Conservation (phyloP, 2,888 invertebrate species). For the Neoscelio sp. region DNA sequence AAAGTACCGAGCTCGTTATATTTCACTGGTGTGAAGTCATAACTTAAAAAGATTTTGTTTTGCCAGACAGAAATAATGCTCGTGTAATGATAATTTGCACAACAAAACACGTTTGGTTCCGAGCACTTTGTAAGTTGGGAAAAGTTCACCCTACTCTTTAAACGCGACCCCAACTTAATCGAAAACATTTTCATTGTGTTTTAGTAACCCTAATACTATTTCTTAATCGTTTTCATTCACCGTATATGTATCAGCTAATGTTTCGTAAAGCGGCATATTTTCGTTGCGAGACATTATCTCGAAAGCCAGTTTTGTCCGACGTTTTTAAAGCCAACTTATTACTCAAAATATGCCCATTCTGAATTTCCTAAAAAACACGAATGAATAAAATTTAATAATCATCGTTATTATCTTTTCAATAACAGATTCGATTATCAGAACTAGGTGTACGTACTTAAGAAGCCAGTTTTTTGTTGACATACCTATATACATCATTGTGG, state of each 20-base stretch:
- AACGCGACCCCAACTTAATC: slow-evolving; percentile 49
- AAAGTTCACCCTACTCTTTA: slow-evolving; percentile 47
- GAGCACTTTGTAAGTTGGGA: slow-evolving; percentile 30
- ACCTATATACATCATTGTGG: slow-evolving; percentile 8
- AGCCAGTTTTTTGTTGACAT: too few species aligned
- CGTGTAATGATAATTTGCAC: slow-evolving; percentile 41
- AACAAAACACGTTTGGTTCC: slow-evolving; percentile 33
- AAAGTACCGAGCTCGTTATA: too few species aligned
- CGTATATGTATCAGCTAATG: slow-evolving; percentile 44
- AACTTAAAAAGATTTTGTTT: too few species aligned
- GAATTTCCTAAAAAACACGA: not conserved
- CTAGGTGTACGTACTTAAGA: too few species aligned
- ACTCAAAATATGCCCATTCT: not conserved
- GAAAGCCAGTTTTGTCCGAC: slow-evolving; percentile 27
- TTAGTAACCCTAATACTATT: slow-evolving; percentile 54
- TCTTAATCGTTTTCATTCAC: slow-evolving; percentile 60
- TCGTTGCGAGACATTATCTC: slow-evolving; percentile 28
- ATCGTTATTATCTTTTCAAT: slow-evolving; percentile 1
- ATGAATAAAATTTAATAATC: too few species aligned
- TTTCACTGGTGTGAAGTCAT: too few species aligned
- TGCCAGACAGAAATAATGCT: too few species aligned
- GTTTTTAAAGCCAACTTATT: slow-evolving; percentile 10
- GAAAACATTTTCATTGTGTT: slow-evolving; percentile 58
- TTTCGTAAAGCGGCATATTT: slow-evolving; percentile 57
- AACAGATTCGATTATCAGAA: too few species aligned